Evolutionary conservation across 2,797 vertebrate genomes (phyloP).

Genomic region (Bradypodion pumilum): DNA sequence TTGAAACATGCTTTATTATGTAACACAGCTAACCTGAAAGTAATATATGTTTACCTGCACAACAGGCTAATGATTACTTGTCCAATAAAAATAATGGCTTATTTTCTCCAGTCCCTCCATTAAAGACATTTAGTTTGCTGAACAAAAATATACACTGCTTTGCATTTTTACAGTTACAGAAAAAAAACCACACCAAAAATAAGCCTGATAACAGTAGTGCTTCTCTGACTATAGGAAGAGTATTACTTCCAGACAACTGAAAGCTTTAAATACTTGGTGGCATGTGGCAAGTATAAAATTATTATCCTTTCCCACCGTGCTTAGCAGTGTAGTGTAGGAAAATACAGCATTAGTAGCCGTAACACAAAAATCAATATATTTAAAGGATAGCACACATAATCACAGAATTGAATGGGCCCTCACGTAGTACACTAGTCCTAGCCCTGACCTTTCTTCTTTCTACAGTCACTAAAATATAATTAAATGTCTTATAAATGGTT

Average conservation of each 20-base stretch:
- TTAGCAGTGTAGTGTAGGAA: conserved; percentile 21
- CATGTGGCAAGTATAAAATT: conserved; percentile 26
- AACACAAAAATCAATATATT: not conserved
- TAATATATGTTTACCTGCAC: conserved; percentile 60
- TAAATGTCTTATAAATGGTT: not conserved
- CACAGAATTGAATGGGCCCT: not conserved
- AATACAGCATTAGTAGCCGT: not conserved
- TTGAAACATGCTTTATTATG: conserved; percentile 66
- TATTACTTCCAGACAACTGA: conserved; percentile 24
- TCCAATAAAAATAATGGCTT: conserved; percentile 54
- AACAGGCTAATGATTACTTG: conserved; percentile 60
- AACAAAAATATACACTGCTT: conserved; percentile 16
- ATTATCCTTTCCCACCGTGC: conserved; percentile 13
- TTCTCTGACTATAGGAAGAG: conserved; percentile 32
- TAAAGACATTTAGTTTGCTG: conserved; percentile 52
- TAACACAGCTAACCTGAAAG: conserved; percentile 53
- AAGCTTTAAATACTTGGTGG: conserved; percentile 3
- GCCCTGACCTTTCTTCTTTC: not conserved
- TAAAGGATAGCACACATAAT: not conserved
- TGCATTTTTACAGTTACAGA: conserved; percentile 30
- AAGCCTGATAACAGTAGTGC: not conserved
- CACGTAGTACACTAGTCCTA: not conserved
- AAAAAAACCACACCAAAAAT: conserved; percentile 17
- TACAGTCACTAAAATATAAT: not conserved
- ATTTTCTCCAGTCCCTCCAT: conserved; percentile 37